These are phyloP conservation scores for Micromesistius poutassou DNA, from an alignment of 2,797 vertebrate species.

Conservation along the genomic window DNA sequence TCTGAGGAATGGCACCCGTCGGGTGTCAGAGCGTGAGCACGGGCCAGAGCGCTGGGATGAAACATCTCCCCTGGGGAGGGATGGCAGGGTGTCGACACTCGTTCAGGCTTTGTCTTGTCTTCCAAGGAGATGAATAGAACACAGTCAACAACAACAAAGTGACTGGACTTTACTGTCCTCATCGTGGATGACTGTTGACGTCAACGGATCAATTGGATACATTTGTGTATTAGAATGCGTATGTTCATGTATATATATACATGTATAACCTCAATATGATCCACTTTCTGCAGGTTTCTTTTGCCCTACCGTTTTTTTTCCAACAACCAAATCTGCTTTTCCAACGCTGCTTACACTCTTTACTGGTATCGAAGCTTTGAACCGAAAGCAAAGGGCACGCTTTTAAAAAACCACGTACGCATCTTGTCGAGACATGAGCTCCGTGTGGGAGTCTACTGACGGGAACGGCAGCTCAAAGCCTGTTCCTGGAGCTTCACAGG, in stretches of 20 bases:
- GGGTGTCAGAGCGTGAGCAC: neutral
- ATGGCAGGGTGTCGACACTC: conserved; percentile 9
- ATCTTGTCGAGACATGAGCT: conserved; percentile 18
- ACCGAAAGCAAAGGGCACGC: neutral
- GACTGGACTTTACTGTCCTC: no score
- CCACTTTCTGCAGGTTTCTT: no score
- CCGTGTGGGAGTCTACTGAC: conserved; percentile 44
- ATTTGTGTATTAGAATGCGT: no score
- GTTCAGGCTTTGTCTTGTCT: conserved; percentile 36
- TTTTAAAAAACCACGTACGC: neutral
- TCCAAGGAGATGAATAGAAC: conserved; percentile 30
- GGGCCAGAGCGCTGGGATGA: neutral
- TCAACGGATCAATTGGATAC: no score
- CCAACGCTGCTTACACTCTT: neutral
- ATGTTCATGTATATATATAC: no score
- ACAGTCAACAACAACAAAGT: conserved; percentile 20
- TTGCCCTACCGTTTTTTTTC: no score
- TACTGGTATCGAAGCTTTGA: neutral
- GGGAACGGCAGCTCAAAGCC: conserved; percentile 56
- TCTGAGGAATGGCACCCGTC: no score
- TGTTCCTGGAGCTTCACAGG: conserved; percentile 64
- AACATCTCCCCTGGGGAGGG: neutral
- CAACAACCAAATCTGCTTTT: no score
- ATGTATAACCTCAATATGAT: no score
- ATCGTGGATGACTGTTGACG: no score